Conservation (phyloP, 2,113 vertebrate genomes). For the Pluvialis apricaria region DNA sequence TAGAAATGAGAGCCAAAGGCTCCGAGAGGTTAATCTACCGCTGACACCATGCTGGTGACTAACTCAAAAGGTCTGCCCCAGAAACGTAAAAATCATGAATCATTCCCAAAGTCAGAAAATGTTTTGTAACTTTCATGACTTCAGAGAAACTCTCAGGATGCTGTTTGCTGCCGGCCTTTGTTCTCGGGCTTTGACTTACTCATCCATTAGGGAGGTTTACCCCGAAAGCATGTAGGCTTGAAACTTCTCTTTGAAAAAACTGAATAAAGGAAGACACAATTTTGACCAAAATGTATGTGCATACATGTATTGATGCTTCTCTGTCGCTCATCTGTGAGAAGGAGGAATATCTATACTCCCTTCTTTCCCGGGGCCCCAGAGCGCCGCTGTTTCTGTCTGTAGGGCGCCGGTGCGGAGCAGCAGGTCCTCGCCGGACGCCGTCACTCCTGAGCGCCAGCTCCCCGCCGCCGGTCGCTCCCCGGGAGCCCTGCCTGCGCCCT, state of each 20-base stretch:
- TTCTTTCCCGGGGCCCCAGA: neutral
- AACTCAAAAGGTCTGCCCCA: neutral
- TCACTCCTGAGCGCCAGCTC: neutral
- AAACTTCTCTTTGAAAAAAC: neutral
- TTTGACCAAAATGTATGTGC: rapidly evolving
- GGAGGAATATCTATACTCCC: neutral
- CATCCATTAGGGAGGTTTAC: neutral
- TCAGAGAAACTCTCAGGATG: neutral
- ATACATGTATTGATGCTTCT: rapidly evolving
- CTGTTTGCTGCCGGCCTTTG: slow-evolving; percentile 23
- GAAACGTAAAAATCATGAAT: neutral
- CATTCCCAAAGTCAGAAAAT: neutral
- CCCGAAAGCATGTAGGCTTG: neutral
- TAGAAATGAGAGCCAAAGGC: neutral
- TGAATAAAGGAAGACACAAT: rapidly evolving
- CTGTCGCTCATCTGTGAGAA: rapidly evolving
- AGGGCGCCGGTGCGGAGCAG: neutral
- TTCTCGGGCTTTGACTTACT: neutral
- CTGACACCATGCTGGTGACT: neutral
- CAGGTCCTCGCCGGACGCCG: neutral
- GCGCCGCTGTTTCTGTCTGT: rapidly evolving
- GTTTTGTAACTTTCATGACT: neutral
- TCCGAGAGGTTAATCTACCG: neutral
- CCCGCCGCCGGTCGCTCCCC: rapidly evolving
- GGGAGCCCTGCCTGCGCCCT: neutral